phyloP scores from a whole-genome alignment of 2,797 vertebrate species.

The Smutsia temminckii region DNA sequence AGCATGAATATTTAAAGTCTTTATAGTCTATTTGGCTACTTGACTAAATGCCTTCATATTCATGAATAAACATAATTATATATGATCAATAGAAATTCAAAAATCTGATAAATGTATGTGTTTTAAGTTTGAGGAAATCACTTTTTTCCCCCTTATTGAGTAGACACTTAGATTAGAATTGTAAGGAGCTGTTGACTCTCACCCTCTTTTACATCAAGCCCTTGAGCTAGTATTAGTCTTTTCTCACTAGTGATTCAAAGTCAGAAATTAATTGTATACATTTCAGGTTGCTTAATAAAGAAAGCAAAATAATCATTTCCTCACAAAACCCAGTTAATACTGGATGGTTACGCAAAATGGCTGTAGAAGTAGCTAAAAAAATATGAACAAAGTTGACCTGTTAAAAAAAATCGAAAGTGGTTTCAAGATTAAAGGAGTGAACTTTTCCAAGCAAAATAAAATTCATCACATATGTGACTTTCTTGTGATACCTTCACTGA shows the following conservation, averaged over 20 bases:
- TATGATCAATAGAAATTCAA: neutral
- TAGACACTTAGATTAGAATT: neutral
- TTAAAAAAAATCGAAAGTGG: constrained; percentile 70
- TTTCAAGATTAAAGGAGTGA: constrained; percentile 69
- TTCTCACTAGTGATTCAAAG: constrained; percentile 50
- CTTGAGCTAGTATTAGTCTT: constrained; percentile 49
- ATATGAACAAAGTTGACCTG: constrained; percentile 53
- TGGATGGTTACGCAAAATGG: constrained; percentile 42
- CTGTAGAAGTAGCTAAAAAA: constrained; percentile 58
- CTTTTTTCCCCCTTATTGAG: neutral
- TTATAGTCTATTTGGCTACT: neutral
- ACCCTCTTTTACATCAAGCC: neutral
- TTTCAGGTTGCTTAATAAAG: constrained; percentile 53
- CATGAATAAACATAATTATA: neutral
- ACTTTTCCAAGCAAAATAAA: constrained; percentile 26
- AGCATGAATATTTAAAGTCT: neutral
- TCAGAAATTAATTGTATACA: neutral
- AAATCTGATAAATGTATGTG: neutral
- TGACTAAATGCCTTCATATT: neutral
- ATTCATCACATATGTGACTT: constrained; percentile 69
- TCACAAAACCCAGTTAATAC: constrained; percentile 64
- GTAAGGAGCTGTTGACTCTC: neutral
- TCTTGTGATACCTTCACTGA: constrained; percentile 66
- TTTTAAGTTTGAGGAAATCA: neutral
- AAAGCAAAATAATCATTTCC: constrained; percentile 64